Evolutionary conservation across 2,113 vertebrate species (phyloP).

Genomic region (Ardeotis arabs): DNA sequence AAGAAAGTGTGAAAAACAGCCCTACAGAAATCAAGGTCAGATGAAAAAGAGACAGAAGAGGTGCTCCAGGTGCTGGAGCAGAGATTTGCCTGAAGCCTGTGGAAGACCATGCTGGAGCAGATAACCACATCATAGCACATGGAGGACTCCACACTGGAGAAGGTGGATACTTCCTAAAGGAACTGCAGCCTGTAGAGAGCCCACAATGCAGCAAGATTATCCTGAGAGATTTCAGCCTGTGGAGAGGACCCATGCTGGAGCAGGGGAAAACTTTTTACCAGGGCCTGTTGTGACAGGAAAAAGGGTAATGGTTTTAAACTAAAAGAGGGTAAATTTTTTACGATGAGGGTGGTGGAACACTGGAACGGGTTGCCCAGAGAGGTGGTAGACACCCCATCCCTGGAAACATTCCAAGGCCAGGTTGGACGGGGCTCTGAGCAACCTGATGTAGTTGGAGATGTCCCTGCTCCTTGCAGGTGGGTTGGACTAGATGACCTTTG

Average conservation of each 20-base stretch:
- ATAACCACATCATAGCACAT: not conserved
- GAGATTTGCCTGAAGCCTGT: not conserved
- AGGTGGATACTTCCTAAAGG: not conserved
- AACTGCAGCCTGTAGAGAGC: not conserved
- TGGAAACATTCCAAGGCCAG: too few species aligned
- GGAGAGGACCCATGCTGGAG: not conserved
- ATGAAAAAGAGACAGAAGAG: not conserved
- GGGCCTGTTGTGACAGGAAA: too few species aligned
- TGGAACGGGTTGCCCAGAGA: too few species aligned
- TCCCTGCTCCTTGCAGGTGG: too few species aligned
- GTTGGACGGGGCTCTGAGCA: too few species aligned
- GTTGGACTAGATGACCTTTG: too few species aligned
- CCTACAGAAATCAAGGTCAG: not conserved
- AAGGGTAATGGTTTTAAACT: too few species aligned
- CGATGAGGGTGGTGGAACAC: too few species aligned
- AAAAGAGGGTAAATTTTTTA: too few species aligned
- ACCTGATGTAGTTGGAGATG: too few species aligned
- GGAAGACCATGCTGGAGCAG: not conserved
- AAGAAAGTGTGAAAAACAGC: not conserved
- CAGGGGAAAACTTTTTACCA: not conserved
- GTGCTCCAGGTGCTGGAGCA: not conserved
- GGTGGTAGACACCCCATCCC: too few species aligned
- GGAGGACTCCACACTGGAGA: fast-evolving
- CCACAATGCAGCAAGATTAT: not conserved
- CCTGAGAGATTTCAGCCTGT: not conserved